Evolutionary conservation across 2,888 invertebrate species (phyloP), one percentile per base, ranked within the genome.

Genomic region (Hirtodrosophila cameraria): DNA sequence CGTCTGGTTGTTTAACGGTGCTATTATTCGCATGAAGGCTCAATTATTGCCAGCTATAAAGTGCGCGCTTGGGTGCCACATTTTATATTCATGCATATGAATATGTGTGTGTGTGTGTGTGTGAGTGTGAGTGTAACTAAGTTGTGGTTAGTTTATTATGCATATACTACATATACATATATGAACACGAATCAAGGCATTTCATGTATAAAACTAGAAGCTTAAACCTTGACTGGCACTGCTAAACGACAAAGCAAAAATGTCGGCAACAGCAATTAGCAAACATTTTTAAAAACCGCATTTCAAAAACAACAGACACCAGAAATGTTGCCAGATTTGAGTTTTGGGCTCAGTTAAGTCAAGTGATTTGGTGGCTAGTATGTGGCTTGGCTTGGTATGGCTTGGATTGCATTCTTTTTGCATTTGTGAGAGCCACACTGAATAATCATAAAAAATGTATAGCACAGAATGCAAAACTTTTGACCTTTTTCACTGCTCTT

Each of bases 41-140:
- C 67, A 62, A 67, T 74, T 66, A 73, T 62, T 59, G 59, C 53
- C 54, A 33, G 42, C 58, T 59, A 62, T 75, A 75, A 74, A 70
- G 38, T 53, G 53, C 33, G 46, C 35, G 41, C 52, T 54, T 38
- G 38, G 66, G 28, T 52, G 59, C 59, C 46, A 28, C 38, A 52
- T 30, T 67, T 58, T 46, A 35, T 39, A 42, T 42, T 18, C 52
- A 45, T 52, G 38, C 35, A 43, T 41, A 12, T 36, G n/a, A n/a
- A 9, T n/a, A 18, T 12, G 16, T 43, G 23, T 15, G 20, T 36
- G 25, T 46, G 13, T 23, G 20, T 18, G 12, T 43, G n/a, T 12
- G 8, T 23, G 28, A 50, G 13, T 23, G 20, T 18, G 12, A 38
- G n/a, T 12, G 8, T 23, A 20, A 50, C 35, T 45, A 41, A 36